Percentiles rank a stretch among this genome's conserved stretches.
These are phyloP conservation scores for Trematomus bernacchii DNA, from an alignment of 2,797 vertebrate genomes.

Conservation along the genomic window DNA sequence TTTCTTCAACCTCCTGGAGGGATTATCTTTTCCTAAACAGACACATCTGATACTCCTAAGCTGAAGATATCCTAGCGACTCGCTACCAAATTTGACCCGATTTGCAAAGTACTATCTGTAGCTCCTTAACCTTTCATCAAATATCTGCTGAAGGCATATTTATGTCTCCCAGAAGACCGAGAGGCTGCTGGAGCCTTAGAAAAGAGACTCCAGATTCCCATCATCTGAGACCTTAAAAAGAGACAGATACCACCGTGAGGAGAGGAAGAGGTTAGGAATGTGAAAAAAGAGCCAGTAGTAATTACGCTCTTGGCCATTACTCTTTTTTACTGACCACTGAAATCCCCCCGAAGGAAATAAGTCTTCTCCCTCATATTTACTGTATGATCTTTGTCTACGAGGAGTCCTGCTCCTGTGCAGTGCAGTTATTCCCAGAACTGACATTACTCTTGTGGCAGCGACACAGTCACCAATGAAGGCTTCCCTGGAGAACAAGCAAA, in stretches of 20 bases:
- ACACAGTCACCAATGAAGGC: constrained; percentile 45
- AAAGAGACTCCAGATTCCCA: constrained; percentile 41
- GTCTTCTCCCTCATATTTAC: constrained; percentile 60
- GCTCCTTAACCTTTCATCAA: constrained; percentile 13
- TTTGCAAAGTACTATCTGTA: constrained; percentile 20
- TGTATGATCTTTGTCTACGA: constrained; percentile 57
- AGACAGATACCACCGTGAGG: constrained; percentile 30
- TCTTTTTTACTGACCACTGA: constrained; percentile 61
- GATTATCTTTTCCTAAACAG: background rate
- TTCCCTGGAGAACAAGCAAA: constrained; percentile 53
- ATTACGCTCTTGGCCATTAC: constrained; percentile 66
- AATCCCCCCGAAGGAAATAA: constrained; percentile 62
- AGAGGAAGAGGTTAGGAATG: constrained; percentile 49
- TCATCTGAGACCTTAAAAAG: constrained; percentile 41
- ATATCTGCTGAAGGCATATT: constrained; percentile 36
- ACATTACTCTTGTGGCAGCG: constrained; percentile 59
- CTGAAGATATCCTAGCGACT: background rate
- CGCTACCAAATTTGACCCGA: constrained; percentile 11
- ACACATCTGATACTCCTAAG: background rate
- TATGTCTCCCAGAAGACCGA: constrained; percentile 31
- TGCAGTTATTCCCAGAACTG: constrained; percentile 45
- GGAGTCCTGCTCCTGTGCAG: constrained; percentile 42
- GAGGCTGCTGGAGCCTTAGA: constrained; percentile 32
- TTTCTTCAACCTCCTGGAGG: background rate
- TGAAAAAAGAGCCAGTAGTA: constrained; percentile 69